phyloP scores from a whole-genome alignment of 1,140 invertebrate genomes.

The Tetragnatha versicolor region DNA sequence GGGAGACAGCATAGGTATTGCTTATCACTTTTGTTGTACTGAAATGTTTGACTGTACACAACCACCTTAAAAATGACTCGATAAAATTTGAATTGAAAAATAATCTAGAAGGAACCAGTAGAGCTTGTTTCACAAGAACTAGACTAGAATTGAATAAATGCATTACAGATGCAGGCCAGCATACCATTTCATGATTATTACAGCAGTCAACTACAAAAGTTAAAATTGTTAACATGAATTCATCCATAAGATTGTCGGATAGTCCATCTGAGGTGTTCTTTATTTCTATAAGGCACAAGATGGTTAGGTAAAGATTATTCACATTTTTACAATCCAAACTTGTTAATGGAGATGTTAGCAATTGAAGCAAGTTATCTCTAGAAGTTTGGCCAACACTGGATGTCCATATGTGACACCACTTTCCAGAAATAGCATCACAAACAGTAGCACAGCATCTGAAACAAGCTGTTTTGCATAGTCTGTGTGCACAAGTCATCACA shows the following conservation, averaged over 20 bases:
- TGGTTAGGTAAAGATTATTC: too few species aligned
- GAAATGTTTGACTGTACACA: conserved; percentile 2
- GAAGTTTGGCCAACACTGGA: too few species aligned
- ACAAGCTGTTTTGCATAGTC: conserved; percentile 20
- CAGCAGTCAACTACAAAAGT: too few species aligned
- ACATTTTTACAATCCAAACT: too few species aligned
- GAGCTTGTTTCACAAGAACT: not conserved
- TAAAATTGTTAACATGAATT: too few species aligned
- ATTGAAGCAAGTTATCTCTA: too few species aligned
- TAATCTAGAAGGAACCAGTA: conserved; percentile 14
- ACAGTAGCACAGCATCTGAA: conserved; percentile 16
- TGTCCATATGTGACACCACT: conserved; percentile 22
- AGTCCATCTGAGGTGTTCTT: too few species aligned
- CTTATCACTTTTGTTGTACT: not conserved
- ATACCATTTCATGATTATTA: too few species aligned
- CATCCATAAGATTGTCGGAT: too few species aligned
- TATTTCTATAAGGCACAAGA: too few species aligned
- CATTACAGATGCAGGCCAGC: too few species aligned
- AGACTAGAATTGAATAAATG: conserved; percentile 25
- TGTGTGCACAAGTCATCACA: conserved; percentile 12
- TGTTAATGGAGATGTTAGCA: too few species aligned
- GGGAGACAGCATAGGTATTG: not conserved
- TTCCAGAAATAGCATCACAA: conserved; percentile 16
- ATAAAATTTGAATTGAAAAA: conserved; percentile 14
- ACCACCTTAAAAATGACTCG: conserved; percentile 10